Conservation (phyloP, 1,140 invertebrate species). For the Phocides pigmalion region DNA sequence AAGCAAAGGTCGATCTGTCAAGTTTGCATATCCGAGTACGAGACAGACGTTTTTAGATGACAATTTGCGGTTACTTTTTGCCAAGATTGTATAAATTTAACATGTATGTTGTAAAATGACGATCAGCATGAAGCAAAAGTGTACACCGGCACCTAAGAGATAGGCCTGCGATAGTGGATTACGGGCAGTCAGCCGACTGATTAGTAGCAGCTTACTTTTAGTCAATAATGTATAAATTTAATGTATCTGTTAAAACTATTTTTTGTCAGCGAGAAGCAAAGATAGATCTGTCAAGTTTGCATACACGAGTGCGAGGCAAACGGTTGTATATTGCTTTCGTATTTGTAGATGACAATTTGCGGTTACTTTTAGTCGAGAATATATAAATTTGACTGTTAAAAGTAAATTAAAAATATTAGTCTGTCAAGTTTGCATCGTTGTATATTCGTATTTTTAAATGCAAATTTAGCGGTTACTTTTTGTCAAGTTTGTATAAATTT, state of each 20-base stretch:
- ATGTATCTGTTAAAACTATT: too few species aligned
- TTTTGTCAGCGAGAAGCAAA: constrained; percentile 17
- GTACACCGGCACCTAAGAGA: too few species aligned
- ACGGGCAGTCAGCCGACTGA: too few species aligned
- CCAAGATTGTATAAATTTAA: neutral
- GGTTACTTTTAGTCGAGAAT: neutral
- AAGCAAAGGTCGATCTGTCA: constrained; percentile 20
- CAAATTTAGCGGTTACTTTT: neutral
- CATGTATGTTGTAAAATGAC: too few species aligned
- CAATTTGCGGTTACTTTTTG: neutral
- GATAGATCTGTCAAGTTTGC: constrained; percentile 23
- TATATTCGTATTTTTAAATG: too few species aligned
- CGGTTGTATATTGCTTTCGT: too few species aligned
- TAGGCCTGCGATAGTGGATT: too few species aligned
- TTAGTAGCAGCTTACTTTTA: too few species aligned
- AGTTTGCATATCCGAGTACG: constrained; percentile 10
- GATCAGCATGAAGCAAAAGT: too few species aligned
- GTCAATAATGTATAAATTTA: too few species aligned
- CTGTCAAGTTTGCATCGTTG: constrained; percentile 23
- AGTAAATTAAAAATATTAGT: constrained; percentile 14
- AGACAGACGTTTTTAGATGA: neutral
- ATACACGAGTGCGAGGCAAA: neutral
- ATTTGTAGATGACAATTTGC: constrained; percentile 2
- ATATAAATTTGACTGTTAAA: too few species aligned
- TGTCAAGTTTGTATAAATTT: too few species aligned